A percentile compares a stretch with the other conserved stretches of the same genome.
phyloP scores from a whole-genome alignment of 2,797 vertebrate species.

The Aplochiton taeniatus region DNA sequence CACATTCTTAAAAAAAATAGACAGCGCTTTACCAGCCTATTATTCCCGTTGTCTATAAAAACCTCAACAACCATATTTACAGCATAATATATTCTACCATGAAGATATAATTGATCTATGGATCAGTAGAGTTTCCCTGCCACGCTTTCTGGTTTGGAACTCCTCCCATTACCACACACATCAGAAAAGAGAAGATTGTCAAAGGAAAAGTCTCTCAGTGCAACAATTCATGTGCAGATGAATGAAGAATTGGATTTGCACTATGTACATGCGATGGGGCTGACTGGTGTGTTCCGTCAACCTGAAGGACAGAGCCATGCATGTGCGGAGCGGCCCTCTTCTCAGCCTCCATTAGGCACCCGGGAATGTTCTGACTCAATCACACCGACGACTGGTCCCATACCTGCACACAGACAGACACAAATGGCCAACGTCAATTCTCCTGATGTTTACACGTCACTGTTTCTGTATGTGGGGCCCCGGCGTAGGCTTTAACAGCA shows the following conservation, averaged over 20 bases:
- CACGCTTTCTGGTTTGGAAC: slow-evolving; percentile 35
- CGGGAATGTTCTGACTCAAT: slow-evolving; percentile 37
- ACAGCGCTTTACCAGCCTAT: slow-evolving; percentile 71
- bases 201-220: slow-evolving; percentile 48
- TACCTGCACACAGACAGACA: slow-evolving; percentile 77
- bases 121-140: slow-evolving; percentile 46
- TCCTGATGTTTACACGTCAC: too few relatives aligned
- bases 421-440: slow-evolving; percentile 16
- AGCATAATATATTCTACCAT: slow-evolving; percentile 56
- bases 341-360: slow-evolving; percentile 43
- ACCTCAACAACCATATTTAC: slow-evolving; percentile 73
- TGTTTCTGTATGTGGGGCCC: too few relatives aligned
- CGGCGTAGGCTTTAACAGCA: slow-evolving; percentile 56
- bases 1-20: slow-evolving; percentile 77
- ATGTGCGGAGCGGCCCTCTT: slow-evolving; percentile 32
- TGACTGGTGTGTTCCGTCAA: slow-evolving; percentile 23
- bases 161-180: slow-evolving; percentile 40
- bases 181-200: slow-evolving; percentile 55
- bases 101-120: slow-evolving; percentile 41
- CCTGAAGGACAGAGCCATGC: slow-evolving; percentile 11
- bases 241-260: slow-evolving; percentile 41
- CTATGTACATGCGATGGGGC: slow-evolving; percentile 63
- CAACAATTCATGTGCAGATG: slow-evolving; percentile 38
- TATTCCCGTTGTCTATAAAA: slow-evolving; percentile 78
- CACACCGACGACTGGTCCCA: slow-evolving; percentile 99